Conservation (phyloP, 2,797 vertebrate species). For the Pseudochaenichthys georgianus region DNA sequence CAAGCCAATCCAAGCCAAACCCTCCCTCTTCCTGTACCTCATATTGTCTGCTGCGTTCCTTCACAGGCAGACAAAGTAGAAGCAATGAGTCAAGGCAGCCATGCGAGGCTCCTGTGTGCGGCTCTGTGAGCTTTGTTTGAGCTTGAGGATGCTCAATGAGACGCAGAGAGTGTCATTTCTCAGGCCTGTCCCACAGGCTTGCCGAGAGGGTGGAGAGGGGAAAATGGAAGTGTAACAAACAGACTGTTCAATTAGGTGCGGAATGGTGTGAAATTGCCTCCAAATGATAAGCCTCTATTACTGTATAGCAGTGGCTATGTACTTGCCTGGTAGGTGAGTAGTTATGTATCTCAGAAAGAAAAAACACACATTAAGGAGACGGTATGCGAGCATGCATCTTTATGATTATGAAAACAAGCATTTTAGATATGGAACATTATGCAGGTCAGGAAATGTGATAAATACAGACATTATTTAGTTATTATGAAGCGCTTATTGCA, state of each 20-base stretch:
- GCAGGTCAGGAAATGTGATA: conserved; percentile 44
- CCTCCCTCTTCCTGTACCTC: conserved; percentile 23
- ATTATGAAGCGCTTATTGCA: conserved; percentile 24
- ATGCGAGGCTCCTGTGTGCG: conserved; percentile 66
- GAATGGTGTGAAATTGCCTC: conserved; percentile 89
- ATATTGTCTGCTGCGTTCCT: conserved; percentile 56
- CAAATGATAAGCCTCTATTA: conserved; percentile 88
- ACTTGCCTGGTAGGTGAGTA: conserved; percentile 79
- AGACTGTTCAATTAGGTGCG: conserved; percentile 89
- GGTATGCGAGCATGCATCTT: conserved; percentile 51
- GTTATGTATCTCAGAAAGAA: conserved; percentile 52
- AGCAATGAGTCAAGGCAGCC: conserved; percentile 73
- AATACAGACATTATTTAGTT: conserved; percentile 45
- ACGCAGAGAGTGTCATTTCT: conserved; percentile 87
- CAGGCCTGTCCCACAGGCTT: conserved; percentile 82
- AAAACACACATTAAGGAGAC: conserved; percentile 34
- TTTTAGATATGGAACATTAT: conserved; percentile 22
- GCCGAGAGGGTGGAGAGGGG: conserved; percentile 74
- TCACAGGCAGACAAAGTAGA: conserved; percentile 63
- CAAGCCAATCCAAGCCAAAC: conserved; percentile 16
- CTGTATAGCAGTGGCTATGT: conserved; percentile 66
- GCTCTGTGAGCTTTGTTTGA: conserved; percentile 82
- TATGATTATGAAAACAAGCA: conserved; percentile 57
- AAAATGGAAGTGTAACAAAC: conserved; percentile 87
- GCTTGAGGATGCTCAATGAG: conserved; percentile 87